Base-by-base conservation (phyloP, 2,113 vertebrate species). In the Onychostoma macrolepis region DNA sequence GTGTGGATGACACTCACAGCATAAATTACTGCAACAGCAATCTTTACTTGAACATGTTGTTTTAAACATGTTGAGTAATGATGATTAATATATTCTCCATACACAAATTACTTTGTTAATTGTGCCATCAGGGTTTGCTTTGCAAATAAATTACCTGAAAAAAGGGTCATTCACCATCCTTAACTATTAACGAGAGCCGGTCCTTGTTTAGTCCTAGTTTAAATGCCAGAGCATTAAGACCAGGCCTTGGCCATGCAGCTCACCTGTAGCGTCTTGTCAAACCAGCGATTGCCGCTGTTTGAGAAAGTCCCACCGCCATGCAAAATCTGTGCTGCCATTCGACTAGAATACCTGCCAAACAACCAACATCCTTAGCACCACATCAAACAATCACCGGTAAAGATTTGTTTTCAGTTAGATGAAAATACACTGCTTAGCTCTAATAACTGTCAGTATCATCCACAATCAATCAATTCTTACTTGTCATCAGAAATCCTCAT, bases 251-350 rank as follows among this genome's bases (percentile, higher is more conserved):
- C 19, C n/a, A 43, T 48, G 65, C 17, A 21, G 7, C 24, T 58
- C 86, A 96, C 96, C 95, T 97, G 96, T 79, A 97, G 88, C 0
- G 96, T 96, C 91, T 97, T 97, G 90, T 97, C 96, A 80, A 97
- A 97, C 96, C 96, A 97, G 72, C 96, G 96, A 90, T 97, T 97
- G 7, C 96, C 96, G 0, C 96, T 96, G 93, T 97, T 97, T 84
- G 96, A 96, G 87, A 94, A 95, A 1, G 96, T 97, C 87, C 96
- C 96, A 17, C 96, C 96, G 0, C 96, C 96, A 0, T 97, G 96
- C 9, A 97, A 92, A 83, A 97, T 92, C 91, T 97, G 96, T 0
- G 96, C 96, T 0, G 96, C 96, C 80, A 96, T 96, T 9, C 96
- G 94, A 89, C 96, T 96, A 1, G 94, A 92, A 11, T 96, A 96